Conservation (phyloP, 2,797 vertebrate species). For the Myripristis jacobus region DNA sequence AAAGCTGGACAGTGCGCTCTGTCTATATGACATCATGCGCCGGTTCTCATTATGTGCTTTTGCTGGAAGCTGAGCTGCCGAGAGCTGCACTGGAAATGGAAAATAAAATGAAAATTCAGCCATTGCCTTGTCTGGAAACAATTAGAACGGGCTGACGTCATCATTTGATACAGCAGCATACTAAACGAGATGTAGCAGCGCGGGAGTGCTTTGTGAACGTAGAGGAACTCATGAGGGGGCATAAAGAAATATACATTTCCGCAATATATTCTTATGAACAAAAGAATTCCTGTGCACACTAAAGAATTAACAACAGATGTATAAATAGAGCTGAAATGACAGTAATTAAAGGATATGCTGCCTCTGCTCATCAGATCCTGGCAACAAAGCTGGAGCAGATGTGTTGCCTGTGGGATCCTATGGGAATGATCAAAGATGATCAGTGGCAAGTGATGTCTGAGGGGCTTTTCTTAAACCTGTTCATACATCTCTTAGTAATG, state of each 20-base stretch:
- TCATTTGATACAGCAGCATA: slow-evolving; percentile 76
- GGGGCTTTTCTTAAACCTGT: slow-evolving; percentile 38
- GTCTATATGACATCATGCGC: slow-evolving; percentile 76
- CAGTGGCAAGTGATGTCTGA: slow-evolving; percentile 61
- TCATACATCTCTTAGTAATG: slow-evolving; percentile 37
- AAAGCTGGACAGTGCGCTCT: neutral
- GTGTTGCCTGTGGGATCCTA: slow-evolving; percentile 71
- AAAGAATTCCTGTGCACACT: slow-evolving; percentile 58
- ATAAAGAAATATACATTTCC: slow-evolving; percentile 42
- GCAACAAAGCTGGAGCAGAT: slow-evolving; percentile 74
- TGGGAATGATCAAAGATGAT: slow-evolving; percentile 73
- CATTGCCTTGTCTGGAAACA: slow-evolving; percentile 78
- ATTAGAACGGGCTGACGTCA: slow-evolving; percentile 83
- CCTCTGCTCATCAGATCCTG: slow-evolving; percentile 69
- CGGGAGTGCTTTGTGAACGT: slow-evolving; percentile 62
- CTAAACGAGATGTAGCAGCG: slow-evolving; percentile 73
- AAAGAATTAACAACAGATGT: slow-evolving; percentile 59
- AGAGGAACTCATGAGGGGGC: slow-evolving; percentile 55
- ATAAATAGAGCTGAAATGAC: slow-evolving; percentile 70
- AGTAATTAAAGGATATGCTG: slow-evolving; percentile 78
- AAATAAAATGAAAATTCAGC: slow-evolving; percentile 73
- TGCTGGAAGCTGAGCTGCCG: slow-evolving; percentile 55
- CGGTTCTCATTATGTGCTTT: slow-evolving; percentile 71
- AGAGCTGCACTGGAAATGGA: slow-evolving; percentile 64
- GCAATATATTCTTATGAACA: slow-evolving; percentile 59